Percentiles rank a stretch among this genome's conserved stretches.
Conservation (phyloP, 1,140 invertebrate species). For the Eciton burchellii region DNA sequence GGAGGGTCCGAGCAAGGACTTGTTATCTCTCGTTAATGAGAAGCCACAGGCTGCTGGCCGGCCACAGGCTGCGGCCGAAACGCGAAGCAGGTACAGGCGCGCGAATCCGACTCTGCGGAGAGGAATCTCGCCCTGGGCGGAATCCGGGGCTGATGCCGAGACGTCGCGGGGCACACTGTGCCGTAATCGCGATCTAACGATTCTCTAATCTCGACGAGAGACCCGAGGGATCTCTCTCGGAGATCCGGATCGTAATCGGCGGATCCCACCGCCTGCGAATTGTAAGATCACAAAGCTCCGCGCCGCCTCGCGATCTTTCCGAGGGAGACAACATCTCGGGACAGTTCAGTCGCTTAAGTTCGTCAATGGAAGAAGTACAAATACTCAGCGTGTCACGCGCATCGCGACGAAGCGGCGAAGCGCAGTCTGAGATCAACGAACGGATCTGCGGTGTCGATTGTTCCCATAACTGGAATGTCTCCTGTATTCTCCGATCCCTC, state of each 20-base stretch:
- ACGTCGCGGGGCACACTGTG: no score
- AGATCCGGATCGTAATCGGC: no score
- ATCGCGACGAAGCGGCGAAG: conserved; percentile 4
- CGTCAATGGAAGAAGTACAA: background rate
- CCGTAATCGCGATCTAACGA: no score
- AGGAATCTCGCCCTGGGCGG: no score
- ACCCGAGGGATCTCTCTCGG: no score
- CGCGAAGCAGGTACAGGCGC: background rate
- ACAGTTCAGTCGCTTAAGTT: background rate
- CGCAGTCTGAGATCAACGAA: conserved; percentile 5
- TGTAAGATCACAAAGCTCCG: no score
- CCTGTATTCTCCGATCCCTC: background rate
- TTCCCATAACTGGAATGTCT: conserved; percentile 23
- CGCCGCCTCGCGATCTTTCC: no score
- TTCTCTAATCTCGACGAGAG: no score
- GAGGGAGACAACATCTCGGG: no score
- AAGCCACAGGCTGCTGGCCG: conserved; percentile 10
- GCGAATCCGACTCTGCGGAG: no score
- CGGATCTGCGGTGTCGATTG: conserved; percentile 22
- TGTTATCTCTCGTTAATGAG: conserved; percentile 28
- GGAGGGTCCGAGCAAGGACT: background rate
- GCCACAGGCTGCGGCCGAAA: background rate
- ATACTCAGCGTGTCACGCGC: background rate
- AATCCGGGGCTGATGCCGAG: no score
- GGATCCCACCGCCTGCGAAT: no score